A percentile compares a stretch with the other conserved stretches of the same genome.
Evolutionary conservation across 2,797 vertebrate genomes (phyloP).

Genomic region (Trichosurus vulpecula): DNA sequence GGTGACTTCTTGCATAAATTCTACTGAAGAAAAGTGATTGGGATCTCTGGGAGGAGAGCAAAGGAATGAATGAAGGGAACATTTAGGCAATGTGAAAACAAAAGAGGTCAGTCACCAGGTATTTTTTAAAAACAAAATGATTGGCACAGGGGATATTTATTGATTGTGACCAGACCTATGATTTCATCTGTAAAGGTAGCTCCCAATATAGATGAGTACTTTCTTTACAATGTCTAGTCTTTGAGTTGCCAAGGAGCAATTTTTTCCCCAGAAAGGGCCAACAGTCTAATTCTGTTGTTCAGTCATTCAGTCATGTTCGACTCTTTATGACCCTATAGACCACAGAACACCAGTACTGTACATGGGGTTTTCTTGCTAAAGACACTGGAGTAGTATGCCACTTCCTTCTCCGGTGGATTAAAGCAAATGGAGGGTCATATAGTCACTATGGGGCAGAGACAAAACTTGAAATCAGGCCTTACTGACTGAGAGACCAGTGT

Average conservation of each 20-base stretch:
- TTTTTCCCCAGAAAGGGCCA: not conserved
- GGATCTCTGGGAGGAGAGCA: not conserved
- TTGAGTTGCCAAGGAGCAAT: not conserved
- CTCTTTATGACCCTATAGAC: no score
- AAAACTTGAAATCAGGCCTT: not conserved
- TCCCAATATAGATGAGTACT: not conserved
- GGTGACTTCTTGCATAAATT: not conserved
- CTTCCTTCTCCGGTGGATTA: no score
- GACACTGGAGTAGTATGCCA: no score
- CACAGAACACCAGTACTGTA: no score
- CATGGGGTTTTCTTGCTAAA: no score
- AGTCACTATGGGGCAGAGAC: not conserved
- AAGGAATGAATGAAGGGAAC: not conserved
- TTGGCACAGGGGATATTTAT: not conserved
- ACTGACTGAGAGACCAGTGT: not conserved
- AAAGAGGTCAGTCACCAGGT: not conserved
- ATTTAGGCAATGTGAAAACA: not conserved
- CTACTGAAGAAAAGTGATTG: not conserved
- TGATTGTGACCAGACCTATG: not conserved
- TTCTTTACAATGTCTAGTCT: not conserved
- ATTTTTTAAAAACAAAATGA: not conserved
- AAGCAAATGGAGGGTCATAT: not conserved
- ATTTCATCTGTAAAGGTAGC: not conserved
- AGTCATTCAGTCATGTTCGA: no score
- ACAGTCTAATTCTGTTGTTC: no score